phyloP scores from a whole-genome alignment of 2,888 invertebrate species.

The Heliconius charithonia region DNA sequence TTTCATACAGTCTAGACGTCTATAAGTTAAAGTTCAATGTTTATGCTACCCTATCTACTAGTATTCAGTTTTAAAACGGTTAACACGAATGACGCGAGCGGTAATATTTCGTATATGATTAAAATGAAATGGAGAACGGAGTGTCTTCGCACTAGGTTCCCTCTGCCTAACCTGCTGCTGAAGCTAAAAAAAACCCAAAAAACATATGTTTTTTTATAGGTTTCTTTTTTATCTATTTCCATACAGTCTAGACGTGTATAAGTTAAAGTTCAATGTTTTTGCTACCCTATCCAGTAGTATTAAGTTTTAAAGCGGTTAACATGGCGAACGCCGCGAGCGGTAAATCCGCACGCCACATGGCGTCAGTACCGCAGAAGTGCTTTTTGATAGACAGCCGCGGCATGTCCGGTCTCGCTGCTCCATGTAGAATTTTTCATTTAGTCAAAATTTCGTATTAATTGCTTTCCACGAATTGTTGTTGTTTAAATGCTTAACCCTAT shows the following conservation, averaged over 20 bases:
- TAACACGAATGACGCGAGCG: conserved; percentile 71
- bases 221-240: not conserved
- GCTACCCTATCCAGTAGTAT: conserved; percentile 30
- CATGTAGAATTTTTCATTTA: conserved; percentile 71
- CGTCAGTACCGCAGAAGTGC: conserved; percentile 72
- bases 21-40: not conserved
- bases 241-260: not conserved
- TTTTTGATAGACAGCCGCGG: conserved; percentile 77
- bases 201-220: not conserved
- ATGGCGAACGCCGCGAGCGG: conserved; percentile 71
- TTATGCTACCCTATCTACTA: conserved; percentile 24
- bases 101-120: conserved; percentile 52
- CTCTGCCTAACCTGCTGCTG: no score
- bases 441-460: conserved; percentile 61
- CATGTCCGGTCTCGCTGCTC: conserved; percentile 58
- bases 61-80: conserved; percentile 56
- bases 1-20: not conserved
- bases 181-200: no score
- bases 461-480: conserved; percentile 40
- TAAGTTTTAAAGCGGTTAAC: conserved; percentile 60
- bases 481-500: conserved; percentile 6
- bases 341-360: conserved; percentile 72
- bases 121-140: no score
- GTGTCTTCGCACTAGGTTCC: no score
- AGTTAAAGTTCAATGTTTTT: not conserved